These are phyloP conservation scores for Myotis planiceps DNA, from an alignment of 2,797 vertebrate genomes.

Conservation along the genomic window DNA sequence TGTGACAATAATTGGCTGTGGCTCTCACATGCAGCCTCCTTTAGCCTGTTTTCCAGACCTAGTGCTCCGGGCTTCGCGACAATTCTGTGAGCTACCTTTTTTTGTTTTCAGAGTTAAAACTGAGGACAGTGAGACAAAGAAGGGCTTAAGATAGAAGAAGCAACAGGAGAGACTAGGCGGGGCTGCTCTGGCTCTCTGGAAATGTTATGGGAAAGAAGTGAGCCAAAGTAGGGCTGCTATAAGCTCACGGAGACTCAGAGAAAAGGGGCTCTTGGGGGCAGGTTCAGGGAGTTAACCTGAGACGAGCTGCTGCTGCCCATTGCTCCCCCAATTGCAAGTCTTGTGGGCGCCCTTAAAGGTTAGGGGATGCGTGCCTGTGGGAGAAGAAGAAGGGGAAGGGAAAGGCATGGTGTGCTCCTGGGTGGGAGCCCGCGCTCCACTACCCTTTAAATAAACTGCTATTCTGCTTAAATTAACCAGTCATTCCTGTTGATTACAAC, in stretches of 20 bases:
- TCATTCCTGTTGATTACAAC: not conserved
- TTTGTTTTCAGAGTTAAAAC: not conserved
- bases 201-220: not conserved
- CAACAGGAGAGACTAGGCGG: not conserved
- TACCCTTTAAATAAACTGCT: not conserved
- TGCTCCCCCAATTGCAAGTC: not conserved
- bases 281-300: not conserved
- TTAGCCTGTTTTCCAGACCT: not conserved
- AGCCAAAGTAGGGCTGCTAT: not conserved
- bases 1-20: not conserved
- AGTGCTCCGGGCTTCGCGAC: not conserved
- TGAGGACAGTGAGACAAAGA: not conserved
- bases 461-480: not conserved
- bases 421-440: not conserved
- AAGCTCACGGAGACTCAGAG: not conserved
- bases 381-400: not conserved
- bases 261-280: not conserved
- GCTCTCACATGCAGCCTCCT: not conserved
- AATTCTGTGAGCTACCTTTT: not conserved
- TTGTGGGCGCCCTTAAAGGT: not conserved
- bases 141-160: not conserved
- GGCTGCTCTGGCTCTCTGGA: not conserved
- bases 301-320: not conserved
- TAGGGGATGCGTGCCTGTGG: not conserved
- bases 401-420: not conserved